These are phyloP conservation scores for Azorinus chamasolen DNA, from an alignment of 2,888 invertebrate genomes.

Conservation along the genomic window DNA sequence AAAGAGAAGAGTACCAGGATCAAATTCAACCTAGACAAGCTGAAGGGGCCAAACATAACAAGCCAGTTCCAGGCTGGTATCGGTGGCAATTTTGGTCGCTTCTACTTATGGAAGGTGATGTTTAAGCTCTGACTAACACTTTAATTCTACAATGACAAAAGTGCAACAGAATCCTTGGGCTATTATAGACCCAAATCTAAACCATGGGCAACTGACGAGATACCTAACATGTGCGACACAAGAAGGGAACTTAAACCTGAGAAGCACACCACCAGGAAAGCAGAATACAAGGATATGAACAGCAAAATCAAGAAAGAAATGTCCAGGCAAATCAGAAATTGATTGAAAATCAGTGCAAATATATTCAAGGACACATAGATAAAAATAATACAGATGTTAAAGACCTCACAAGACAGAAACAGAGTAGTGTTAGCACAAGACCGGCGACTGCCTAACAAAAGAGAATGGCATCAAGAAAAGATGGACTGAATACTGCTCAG, in stretches of 20 bases:
- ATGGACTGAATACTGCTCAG: slow-evolving; percentile 32
- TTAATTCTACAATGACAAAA: background rate
- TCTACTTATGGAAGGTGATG: background rate
- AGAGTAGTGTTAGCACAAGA: too few species aligned
- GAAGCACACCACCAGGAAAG: background rate
- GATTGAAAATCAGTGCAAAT: slow-evolving; percentile 13
- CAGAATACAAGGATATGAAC: background rate
- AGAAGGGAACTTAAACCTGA: slow-evolving; percentile 13
- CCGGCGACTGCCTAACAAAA: slow-evolving; percentile 7
- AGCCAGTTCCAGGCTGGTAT: slow-evolving; percentile 14
- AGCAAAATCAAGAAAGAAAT: slow-evolving; percentile 6
- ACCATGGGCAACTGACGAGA: slow-evolving; percentile 25
- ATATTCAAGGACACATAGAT: slow-evolving; percentile 8
- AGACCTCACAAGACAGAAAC: too few species aligned
- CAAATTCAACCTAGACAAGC: slow-evolving; percentile 22
- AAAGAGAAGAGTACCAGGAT: slow-evolving; percentile 18
- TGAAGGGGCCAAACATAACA: slow-evolving; percentile 12
- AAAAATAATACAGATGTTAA: slow-evolving; percentile 30
- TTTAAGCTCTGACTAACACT: background rate
- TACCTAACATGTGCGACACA: too few species aligned
- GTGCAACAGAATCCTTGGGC: slow-evolving; percentile 11
- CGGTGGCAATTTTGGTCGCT: slow-evolving; percentile 10
- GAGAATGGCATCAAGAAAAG: slow-evolving; percentile 23
- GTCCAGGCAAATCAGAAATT: slow-evolving; percentile 21
- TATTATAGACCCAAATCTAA: background rate